Evolutionary conservation across 2,797 vertebrate species (phyloP).

Genomic region (Crenuchus spilurus): DNA sequence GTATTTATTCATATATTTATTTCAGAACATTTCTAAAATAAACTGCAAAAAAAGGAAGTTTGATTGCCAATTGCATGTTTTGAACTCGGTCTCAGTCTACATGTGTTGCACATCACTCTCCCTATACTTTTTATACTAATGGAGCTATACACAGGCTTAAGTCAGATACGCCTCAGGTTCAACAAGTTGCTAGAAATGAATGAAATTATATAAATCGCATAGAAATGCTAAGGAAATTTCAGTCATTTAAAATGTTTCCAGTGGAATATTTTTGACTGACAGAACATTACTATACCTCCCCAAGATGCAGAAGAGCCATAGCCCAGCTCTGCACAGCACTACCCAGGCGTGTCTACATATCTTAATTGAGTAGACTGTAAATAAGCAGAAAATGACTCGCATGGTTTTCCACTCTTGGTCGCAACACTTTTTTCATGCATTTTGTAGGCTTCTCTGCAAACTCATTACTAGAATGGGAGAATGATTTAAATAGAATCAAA

Average conservation of each 20-base stretch:
- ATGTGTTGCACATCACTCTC: no score
- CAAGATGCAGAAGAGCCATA: conserved; percentile 28
- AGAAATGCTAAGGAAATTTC: neutral
- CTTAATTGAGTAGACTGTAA: conserved; percentile 45
- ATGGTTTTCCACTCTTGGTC: conserved; percentile 20
- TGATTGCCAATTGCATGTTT: no score
- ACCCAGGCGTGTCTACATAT: conserved; percentile 45
- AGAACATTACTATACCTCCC: conserved; percentile 35
- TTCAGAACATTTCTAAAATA: no score
- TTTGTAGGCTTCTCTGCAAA: conserved; percentile 6
- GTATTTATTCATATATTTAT: no score
- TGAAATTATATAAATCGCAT: neutral
- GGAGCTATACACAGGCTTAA: no score
- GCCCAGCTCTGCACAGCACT: conserved; percentile 17
- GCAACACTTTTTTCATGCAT: neutral
- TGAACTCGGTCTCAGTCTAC: no score
- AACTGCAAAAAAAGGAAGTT: no score
- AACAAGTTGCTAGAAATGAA: no score
- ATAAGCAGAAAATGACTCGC: conserved; percentile 33
- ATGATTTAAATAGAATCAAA: conserved; percentile 18
- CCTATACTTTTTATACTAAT: no score
- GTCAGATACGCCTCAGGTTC: no score
- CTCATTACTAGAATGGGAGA: neutral
- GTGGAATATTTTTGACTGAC: conserved; percentile 25
- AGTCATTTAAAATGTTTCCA: conserved; percentile 14